These are phyloP conservation scores for Platysteira castanea DNA, from an alignment of 2,113 vertebrate genomes.

Conservation along the genomic window DNA sequence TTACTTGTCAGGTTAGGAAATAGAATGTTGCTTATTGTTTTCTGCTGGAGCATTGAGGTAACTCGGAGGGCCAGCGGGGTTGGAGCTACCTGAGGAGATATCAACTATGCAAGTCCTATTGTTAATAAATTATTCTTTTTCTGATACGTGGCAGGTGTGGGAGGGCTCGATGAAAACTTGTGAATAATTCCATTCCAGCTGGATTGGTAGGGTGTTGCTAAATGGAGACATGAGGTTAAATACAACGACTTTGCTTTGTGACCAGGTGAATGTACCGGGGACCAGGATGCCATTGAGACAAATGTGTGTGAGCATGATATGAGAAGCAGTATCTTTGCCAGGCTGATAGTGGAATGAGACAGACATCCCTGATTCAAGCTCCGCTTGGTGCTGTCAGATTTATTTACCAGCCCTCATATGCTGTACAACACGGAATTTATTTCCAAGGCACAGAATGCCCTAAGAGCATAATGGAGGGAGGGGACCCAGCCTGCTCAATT, in stretches of 20 bases:
- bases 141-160: neutral
- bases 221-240: neutral
- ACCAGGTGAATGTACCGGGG: neutral
- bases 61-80: neutral
- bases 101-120: neutral
- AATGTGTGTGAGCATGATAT: neutral
- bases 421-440: neutral
- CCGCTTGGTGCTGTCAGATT: neutral
- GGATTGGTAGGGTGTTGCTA: neutral
- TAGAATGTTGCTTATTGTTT: conserved; percentile 6
- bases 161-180: neutral
- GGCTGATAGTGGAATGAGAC: neutral
- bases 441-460: neutral
- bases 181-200: neutral
- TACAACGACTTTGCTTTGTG: neutral
- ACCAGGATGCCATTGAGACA: neutral
- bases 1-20: conserved; percentile 42
- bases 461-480: neutral
- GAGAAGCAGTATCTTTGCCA: neutral
- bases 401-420: neutral
- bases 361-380: neutral
- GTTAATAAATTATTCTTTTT: neutral
- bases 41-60: neutral
- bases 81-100: neutral
- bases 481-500: neutral